Evolutionary conservation across 2,888 invertebrate genomes (phyloP).

Genomic region (Calameuta pallipes): DNA sequence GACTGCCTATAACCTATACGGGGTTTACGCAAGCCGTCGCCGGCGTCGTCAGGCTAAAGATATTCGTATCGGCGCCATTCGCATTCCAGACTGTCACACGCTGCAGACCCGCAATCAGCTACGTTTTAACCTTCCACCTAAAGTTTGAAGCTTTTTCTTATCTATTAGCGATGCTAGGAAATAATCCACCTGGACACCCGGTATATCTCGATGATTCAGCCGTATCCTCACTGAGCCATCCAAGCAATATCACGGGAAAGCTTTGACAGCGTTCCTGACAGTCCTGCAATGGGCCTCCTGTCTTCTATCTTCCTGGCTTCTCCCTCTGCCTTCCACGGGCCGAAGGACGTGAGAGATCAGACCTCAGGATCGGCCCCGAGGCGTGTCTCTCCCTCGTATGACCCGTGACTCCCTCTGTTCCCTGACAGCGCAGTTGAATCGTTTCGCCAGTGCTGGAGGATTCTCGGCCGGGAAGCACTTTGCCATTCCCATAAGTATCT

Average conservation of each 20-base stretch:
- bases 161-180: not conserved
- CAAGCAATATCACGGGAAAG: not conserved
- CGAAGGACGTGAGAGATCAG: not conserved
- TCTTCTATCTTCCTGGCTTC: not conserved
- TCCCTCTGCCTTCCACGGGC: not conserved
- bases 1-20: not conserved
- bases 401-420: not conserved
- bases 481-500: not conserved
- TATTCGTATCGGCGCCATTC: not conserved
- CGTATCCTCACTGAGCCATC: not conserved
- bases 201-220: not conserved
- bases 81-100: not conserved
- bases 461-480: not conserved
- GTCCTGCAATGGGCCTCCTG: not conserved
- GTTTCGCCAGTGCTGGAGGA: too few relatives aligned
- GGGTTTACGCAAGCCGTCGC: not conserved
- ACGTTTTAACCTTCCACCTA: not conserved
- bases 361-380: not conserved
- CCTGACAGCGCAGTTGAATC: not conserved
- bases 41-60: not conserved
- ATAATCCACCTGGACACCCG: not conserved
- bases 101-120: not conserved
- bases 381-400: not conserved
- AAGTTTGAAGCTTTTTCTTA: not conserved
- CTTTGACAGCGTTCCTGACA: not conserved